Evolutionary conservation across 2,888 invertebrate species (phyloP), one percentile per base, ranked within the genome.

Genomic region (Holacanthella duospinosa): DNA sequence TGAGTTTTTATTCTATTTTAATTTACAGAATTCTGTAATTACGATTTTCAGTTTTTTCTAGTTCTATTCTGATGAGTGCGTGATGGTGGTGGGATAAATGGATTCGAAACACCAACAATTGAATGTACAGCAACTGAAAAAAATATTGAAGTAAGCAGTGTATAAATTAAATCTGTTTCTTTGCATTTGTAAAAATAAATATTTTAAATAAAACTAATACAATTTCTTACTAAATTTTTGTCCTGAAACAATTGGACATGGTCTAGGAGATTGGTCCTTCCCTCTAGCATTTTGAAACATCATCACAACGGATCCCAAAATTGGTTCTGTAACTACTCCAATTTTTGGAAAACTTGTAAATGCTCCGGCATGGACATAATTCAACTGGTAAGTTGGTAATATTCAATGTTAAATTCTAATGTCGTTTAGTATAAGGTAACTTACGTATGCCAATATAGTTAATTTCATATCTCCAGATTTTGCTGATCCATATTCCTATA

Each of bases 281-380:
- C 36, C 16, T 6, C 36, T 36, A 6, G 6, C 36, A 36, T 36
- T 36, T 36, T 36, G 9, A 36, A 36, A 36, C 9, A 36, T 16
- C 36, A 36, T 36, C 9, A 36, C 36, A 16, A 36, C 36, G 16
- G 36, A 36, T 36, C 36, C 36, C 59, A 59, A n/a, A 29, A 24
- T 1, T 9, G 36, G 36, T 16, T 9, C 36, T 36, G 36, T 16
- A 16, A 16, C 36, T 36, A 36, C 36, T 36, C 36, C 16, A 16
- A 16, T 36, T 36, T 16, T 36, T 9, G 36, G 6, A 16, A 36
- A 36, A 36, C 6, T 16, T 1, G 66, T 66, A 19, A 61, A 59
- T n/a, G 62, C 66, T 6, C 66, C 66, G 28, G 56, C 26, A 1
- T 53, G 2, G 1, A 64, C 64, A 29, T 64, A 60, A 1, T 43